These are phyloP conservation scores for Microplitis mediator DNA, from an alignment of 1,140 invertebrate genomes.

Conservation along the genomic window DNA sequence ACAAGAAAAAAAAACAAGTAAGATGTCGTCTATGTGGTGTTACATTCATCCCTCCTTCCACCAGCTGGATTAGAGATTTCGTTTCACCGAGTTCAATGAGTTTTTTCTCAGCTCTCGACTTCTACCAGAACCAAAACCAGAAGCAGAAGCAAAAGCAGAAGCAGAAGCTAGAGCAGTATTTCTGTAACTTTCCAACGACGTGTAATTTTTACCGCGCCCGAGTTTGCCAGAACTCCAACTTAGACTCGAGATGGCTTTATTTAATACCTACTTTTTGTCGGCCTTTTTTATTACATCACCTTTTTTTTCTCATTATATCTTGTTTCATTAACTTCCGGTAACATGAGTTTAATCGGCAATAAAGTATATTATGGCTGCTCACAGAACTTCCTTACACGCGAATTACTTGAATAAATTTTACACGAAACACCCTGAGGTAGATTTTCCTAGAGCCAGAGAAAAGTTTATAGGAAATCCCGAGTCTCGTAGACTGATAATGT, in stretches of 20 bases:
- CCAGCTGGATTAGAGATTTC: slow-evolving; percentile 17
- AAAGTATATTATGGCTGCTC: slow-evolving; percentile 1
- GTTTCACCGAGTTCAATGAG: slow-evolving; percentile 24
- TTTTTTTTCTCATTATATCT: neutral
- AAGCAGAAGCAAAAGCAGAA: neutral
- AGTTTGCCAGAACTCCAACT: too few species aligned
- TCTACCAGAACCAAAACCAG: neutral
- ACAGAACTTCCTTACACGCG: slow-evolving; percentile 7
- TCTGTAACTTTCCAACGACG: slow-evolving; percentile 7
- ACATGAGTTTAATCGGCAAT: slow-evolving; percentile 17
- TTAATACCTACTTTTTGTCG: neutral
- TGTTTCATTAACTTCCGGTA: neutral
- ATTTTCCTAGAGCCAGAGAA: neutral
- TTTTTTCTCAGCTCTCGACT: neutral
- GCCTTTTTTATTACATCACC: neutral
- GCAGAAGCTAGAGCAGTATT: neutral
- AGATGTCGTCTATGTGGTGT: neutral
- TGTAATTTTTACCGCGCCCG: neutral
- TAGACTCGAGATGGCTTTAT: neutral
- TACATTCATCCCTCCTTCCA: slow-evolving; percentile 4
- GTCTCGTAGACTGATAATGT: neutral
- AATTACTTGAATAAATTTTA: slow-evolving; percentile 21
- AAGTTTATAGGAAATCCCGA: slow-evolving; percentile 2
- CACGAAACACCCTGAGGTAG: slow-evolving; percentile 15
- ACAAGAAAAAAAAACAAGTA: slow-evolving; percentile 1